Evolutionary conservation across 2,888 invertebrate genomes (phyloP).

Genomic region (Tipula confusa): DNA sequence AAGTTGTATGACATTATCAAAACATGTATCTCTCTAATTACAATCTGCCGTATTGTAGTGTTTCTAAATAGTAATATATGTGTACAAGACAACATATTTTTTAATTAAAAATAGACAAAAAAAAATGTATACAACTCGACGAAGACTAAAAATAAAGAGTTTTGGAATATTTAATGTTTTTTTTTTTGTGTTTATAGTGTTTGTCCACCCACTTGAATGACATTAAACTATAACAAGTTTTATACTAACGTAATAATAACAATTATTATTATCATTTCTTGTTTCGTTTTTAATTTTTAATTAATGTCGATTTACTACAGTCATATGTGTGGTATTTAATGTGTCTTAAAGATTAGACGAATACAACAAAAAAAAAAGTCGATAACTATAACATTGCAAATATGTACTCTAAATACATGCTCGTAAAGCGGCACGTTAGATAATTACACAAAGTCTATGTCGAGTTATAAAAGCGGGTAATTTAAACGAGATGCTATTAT

Average conservation of each 20-base stretch:
- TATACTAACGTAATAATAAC: constrained; percentile 8
- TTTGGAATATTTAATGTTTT: not conserved
- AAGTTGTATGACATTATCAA: not conserved
- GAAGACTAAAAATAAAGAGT: not conserved
- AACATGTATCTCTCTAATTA: not conserved
- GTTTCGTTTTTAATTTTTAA: not conserved
- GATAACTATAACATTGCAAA: not conserved
- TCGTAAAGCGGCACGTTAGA: not conserved
- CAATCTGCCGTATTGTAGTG: not conserved
- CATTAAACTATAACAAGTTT: constrained; percentile 8
- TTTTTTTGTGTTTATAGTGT: not conserved
- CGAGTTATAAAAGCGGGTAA: not conserved
- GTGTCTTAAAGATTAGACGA: not conserved
- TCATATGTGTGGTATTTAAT: not conserved
- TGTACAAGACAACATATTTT: not conserved
- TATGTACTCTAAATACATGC: too few species aligned
- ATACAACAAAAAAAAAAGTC: not conserved
- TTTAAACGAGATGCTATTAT: not conserved
- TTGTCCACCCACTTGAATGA: not conserved
- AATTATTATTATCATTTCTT: not conserved
- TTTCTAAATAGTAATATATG: not conserved
- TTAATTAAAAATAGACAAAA: not conserved
- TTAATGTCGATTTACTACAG: constrained; percentile 3
- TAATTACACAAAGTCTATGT: not conserved
- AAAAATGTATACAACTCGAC: not conserved